Conservation (phyloP, 2,797 vertebrate species). For the Staurois parvus region DNA sequence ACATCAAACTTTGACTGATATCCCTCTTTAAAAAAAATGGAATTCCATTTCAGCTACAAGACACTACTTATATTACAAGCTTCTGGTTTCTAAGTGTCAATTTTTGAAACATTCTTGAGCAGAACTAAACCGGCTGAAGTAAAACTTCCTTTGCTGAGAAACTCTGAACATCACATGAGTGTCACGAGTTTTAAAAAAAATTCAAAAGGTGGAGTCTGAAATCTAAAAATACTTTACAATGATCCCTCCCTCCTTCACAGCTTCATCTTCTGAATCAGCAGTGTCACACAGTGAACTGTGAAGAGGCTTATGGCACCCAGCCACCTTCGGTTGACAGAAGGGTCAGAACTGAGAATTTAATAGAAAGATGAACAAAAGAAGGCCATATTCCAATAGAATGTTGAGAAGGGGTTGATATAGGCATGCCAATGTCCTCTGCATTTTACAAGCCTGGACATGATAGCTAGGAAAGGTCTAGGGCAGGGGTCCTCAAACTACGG, state of each 20-base stretch:
- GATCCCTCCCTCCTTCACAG: neutral
- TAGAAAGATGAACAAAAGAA: neutral
- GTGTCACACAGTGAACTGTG: neutral
- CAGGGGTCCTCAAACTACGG: too few species aligned
- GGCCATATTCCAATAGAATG: neutral
- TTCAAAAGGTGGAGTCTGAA: neutral
- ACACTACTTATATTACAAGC: too few species aligned
- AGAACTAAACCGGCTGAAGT: too few species aligned
- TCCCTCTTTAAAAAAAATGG: too few species aligned
- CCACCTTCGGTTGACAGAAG: neutral
- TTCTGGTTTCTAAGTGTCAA: too few species aligned
- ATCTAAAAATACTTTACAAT: conserved; percentile 10
- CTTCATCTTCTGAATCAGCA: neutral
- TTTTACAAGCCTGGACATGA: neutral
- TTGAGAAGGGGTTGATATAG: too few species aligned
- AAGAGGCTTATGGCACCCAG: neutral
- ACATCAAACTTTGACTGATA: too few species aligned
- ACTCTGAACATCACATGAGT: neutral
- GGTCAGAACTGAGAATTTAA: neutral
- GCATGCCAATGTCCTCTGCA: neutral
- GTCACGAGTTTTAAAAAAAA: conserved; percentile 45
- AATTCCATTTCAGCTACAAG: too few species aligned
- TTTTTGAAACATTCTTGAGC: too few species aligned
- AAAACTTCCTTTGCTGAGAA: neutral
- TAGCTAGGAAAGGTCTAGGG: too few species aligned